These are phyloP conservation scores for Alauda arvensis DNA, from an alignment of 2,797 vertebrate species.

Conservation along the genomic window DNA sequence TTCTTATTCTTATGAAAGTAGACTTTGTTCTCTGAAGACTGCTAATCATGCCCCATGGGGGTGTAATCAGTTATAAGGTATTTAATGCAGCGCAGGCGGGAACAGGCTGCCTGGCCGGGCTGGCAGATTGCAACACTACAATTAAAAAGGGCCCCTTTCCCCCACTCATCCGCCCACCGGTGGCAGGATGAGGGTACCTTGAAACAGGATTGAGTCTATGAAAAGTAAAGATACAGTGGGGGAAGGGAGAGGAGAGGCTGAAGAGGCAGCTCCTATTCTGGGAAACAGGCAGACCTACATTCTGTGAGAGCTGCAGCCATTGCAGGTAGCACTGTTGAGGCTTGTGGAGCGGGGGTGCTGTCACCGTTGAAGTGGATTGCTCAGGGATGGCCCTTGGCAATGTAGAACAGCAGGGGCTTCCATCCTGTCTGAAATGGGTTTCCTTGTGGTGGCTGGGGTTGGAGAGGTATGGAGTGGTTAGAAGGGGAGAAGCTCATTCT, in stretches of 20 bases:
- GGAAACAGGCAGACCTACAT: constrained; percentile 8
- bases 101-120: constrained; percentile 72
- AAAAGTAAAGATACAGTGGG: constrained; percentile 53
- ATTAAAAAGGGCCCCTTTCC: constrained; percentile 69
- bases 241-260: constrained; percentile 45
- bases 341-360: neutral
- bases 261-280: constrained; percentile 40
- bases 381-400: constrained; percentile 10
- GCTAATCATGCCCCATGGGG: constrained; percentile 79
- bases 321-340: constrained; percentile 5
- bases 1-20: constrained; percentile 78
- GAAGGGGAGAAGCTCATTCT: constrained; percentile 18
- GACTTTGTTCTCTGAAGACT: constrained; percentile 80
- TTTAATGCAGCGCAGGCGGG: constrained; percentile 77
- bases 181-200: constrained; percentile 54
- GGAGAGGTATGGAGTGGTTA: constrained; percentile 20
- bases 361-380: neutral
- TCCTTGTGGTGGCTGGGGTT: constrained; percentile 29
- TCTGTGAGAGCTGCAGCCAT: neutral
- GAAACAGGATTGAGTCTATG: constrained; percentile 42
- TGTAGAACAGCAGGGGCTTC: constrained; percentile 1
- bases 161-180: constrained; percentile 57
- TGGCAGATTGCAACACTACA: constrained; percentile 78
- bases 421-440: neutral
- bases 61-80: constrained; percentile 79